Evolutionary conservation across 2,888 invertebrate genomes (phyloP).

Genomic region (Mythimna vitellina): DNA sequence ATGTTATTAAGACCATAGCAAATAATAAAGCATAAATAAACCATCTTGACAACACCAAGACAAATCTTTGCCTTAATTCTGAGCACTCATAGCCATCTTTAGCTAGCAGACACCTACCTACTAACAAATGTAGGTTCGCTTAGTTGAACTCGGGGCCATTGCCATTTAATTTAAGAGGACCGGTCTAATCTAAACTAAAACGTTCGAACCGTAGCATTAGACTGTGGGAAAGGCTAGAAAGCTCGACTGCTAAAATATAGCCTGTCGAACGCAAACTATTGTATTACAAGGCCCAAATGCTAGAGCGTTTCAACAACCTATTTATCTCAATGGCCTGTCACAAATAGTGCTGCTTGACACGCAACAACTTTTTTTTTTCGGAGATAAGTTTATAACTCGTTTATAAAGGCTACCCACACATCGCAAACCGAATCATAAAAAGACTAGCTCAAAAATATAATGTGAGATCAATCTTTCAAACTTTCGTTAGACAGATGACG

Average conservation of each 20-base stretch:
- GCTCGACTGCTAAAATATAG: constrained; percentile 26
- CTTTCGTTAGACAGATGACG: too few species aligned
- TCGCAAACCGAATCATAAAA: neutral
- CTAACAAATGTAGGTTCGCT: constrained; percentile 2
- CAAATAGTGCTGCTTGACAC: neutral
- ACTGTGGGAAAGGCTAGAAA: constrained; percentile 32
- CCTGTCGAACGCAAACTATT: constrained; percentile 13
- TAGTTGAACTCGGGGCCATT: neutral
- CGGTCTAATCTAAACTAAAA: constrained; percentile 14
- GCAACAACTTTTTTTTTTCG: neutral
- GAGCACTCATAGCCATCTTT: neutral
- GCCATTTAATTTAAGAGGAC: constrained; percentile 20
- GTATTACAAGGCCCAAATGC: constrained; percentile 12
- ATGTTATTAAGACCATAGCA: neutral
- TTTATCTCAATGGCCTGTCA: constrained; percentile 30
- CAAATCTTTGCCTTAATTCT: neutral
- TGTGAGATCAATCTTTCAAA: too few species aligned
- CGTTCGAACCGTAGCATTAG: constrained; percentile 8
- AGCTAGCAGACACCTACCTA: neutral
- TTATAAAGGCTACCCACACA: neutral
- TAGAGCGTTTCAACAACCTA: constrained; percentile 1
- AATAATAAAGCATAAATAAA: neutral
- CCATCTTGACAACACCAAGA: neutral
- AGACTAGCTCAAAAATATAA: too few species aligned
- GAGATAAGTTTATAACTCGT: neutral